Percentiles rank a stretch among this genome's conserved stretches.
Conservation (phyloP, 2,113 vertebrate genomes). For the Thunnus maccoyii region DNA sequence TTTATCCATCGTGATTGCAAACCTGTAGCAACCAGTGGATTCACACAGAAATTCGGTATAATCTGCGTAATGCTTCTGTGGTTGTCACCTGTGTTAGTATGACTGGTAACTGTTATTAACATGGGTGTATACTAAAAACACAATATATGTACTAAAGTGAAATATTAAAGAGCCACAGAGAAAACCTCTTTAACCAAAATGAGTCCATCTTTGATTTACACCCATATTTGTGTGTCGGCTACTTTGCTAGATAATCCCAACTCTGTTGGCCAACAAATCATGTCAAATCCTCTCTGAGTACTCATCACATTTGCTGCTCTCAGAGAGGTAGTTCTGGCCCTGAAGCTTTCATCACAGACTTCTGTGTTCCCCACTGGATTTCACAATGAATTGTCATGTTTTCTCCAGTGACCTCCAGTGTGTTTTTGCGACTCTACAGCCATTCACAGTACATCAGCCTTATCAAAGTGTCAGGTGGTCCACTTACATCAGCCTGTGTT, state of each 20-base stretch:
- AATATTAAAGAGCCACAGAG: slow-evolving; percentile 41
- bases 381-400: slow-evolving; percentile 37
- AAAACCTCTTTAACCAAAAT: slow-evolving; percentile 6
- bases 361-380: slow-evolving; percentile 9
- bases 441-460: slow-evolving; percentile 33
- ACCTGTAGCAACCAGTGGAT: slow-evolving; percentile 1
- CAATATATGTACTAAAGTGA: slow-evolving; percentile 19
- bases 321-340: slow-evolving; percentile 24
- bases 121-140: slow-evolving; percentile 38
- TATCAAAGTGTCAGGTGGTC: slow-evolving; percentile 45
- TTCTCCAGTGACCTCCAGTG: slow-evolving; percentile 33
- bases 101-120: not conserved
- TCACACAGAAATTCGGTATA: not conserved
- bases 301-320: slow-evolving; percentile 37
- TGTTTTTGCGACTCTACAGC: slow-evolving; percentile 17
- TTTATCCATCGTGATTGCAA: slow-evolving; percentile 2
- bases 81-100: slow-evolving; percentile 33
- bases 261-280: slow-evolving; percentile 45
- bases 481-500: slow-evolving; percentile 27
- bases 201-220: slow-evolving; percentile 27
- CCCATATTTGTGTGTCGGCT: slow-evolving; percentile 22
- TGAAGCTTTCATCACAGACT: slow-evolving; percentile 16
- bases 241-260: slow-evolving; percentile 44
- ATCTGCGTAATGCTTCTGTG: not conserved
- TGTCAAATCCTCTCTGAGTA: slow-evolving; percentile 53